Percentiles rank a stretch among this genome's conserved stretches.
phyloP scores from a whole-genome alignment of 2,797 vertebrate species.

The Nothura maculosa region DNA sequence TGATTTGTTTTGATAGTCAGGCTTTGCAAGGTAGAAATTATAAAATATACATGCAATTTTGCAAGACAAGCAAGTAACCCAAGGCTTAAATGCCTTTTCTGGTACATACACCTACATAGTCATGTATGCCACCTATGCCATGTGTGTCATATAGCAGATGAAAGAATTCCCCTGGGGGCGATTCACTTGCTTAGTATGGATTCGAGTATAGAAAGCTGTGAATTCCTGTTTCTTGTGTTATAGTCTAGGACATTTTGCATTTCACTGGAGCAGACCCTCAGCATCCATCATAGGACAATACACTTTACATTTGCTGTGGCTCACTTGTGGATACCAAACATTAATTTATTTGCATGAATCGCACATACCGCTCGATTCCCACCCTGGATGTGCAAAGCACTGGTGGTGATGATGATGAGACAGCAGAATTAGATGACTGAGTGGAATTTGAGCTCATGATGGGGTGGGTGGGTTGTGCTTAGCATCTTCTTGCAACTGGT shows the following conservation, averaged over 20 bases:
- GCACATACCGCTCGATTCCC: background rate
- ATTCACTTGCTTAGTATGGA: background rate
- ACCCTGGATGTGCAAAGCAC: background rate
- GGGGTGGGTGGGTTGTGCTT: background rate
- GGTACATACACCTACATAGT: fast-evolving
- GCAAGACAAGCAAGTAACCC: background rate
- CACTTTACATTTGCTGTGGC: background rate
- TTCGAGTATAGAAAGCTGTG: background rate
- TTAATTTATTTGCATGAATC: background rate
- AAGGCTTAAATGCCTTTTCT: background rate
- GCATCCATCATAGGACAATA: background rate
- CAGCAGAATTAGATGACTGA: fast-evolving
- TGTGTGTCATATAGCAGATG: fast-evolving
- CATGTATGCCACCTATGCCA: fast-evolving
- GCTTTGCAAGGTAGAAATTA: background rate
- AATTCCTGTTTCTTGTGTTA: background rate
- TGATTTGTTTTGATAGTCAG: background rate
- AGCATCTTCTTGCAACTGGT: background rate
- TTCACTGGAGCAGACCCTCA: background rate
- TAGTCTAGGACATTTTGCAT: background rate
- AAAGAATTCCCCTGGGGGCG: fast-evolving
- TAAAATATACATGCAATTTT: fast-evolving
- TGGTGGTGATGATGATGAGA: background rate
- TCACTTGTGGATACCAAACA: background rate
- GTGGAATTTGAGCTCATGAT: background rate